Evolutionary conservation across 2,113 vertebrate species (phyloP).

Genomic region (Ibidorhyncha struthersii): DNA sequence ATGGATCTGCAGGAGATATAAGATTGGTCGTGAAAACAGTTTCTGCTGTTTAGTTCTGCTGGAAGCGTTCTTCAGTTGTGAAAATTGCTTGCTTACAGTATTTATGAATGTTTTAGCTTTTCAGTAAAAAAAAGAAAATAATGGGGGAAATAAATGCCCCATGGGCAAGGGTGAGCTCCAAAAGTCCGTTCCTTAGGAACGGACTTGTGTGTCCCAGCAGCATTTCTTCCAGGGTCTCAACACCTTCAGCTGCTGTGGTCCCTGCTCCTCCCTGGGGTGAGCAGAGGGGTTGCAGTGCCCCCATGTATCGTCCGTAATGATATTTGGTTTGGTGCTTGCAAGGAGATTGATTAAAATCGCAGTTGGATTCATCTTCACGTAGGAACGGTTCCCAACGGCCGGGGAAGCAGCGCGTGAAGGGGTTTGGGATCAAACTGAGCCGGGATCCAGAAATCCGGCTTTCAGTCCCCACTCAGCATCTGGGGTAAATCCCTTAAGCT

Average conservation of each 20-base stretch:
- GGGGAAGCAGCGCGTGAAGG: accelerated
- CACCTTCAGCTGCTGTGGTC: background rate
- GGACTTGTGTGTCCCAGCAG: background rate
- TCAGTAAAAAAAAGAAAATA: background rate
- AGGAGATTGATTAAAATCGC: accelerated
- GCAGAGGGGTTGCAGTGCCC: background rate
- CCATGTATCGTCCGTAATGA: accelerated
- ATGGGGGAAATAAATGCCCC: background rate
- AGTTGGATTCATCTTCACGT: accelerated
- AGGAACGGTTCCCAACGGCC: accelerated
- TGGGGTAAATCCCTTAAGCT: background rate
- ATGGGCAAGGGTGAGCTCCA: background rate
- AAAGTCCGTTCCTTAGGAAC: accelerated
- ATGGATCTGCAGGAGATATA: background rate
- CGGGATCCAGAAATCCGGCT: background rate
- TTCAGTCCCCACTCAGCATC: background rate
- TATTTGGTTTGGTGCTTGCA: background rate
- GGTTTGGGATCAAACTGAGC: background rate
- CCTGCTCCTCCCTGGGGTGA: background rate
- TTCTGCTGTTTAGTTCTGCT: background rate
- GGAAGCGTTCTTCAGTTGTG: background rate
- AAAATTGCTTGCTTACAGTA: accelerated
- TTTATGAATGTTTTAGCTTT: background rate
- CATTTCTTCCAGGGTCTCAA: background rate
- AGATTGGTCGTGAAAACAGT: background rate